Percentiles rank a stretch among this genome's conserved stretches.
Conservation (phyloP, 64 coral and sea anemone species). For the Actinia tenebrosa region DNA sequence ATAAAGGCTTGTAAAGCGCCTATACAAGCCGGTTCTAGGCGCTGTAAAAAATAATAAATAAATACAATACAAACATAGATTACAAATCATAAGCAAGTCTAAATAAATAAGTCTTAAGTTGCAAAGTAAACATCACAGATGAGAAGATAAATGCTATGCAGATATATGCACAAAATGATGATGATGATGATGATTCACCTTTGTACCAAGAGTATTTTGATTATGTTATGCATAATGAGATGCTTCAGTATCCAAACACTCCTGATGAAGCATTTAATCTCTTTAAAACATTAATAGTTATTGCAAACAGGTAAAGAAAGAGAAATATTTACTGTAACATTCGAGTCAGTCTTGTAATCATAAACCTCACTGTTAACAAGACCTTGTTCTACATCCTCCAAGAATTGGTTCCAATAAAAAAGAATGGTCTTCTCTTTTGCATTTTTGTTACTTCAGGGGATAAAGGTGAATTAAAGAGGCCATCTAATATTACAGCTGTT, state of each 20-base stretch:
- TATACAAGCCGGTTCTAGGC: no score
- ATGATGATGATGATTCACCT: conserved; percentile 30
- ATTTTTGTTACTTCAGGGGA: conserved; percentile 51
- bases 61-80: no score
- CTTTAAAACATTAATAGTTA: conserved; percentile 58
- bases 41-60: no score
- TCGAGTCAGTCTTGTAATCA: conserved; percentile 40
- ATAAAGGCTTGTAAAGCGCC: no score
- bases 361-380: conserved; percentile 46
- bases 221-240: conserved; percentile 50
- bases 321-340: conserved; percentile 49
- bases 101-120: no score
- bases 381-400: conserved; percentile 53
- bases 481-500: conserved; percentile 9
- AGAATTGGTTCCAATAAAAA: conserved; percentile 53
- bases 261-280: conserved; percentile 59
- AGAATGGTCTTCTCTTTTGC: conserved; percentile 55
- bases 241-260: conserved; percentile 45
- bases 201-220: conserved; percentile 60
- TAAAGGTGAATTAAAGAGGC: conserved; percentile 3
- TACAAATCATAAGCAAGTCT: no score
- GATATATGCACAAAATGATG: conserved; percentile 33
- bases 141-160: conserved; percentile 32
- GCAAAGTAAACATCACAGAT: background rate
- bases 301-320: conserved; percentile 30